A percentile compares a stretch with the other conserved stretches of the same genome.
phyloP scores from a whole-genome alignment of 2,797 vertebrate genomes.

The Molothrus ater region DNA sequence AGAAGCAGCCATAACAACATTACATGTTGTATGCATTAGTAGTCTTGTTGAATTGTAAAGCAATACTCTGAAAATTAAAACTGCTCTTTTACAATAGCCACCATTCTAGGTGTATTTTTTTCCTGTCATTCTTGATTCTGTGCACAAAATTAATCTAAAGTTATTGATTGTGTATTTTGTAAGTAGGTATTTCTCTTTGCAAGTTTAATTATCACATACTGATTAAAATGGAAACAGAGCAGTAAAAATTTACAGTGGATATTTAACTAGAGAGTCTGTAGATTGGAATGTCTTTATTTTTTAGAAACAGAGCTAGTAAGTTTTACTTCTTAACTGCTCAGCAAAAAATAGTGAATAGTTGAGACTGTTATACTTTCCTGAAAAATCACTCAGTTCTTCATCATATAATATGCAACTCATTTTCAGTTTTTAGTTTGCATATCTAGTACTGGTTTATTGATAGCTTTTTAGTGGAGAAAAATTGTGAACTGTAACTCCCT shows the following conservation, averaged over 20 bases:
- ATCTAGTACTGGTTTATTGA: constrained; percentile 18
- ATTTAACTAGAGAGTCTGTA: constrained; percentile 17
- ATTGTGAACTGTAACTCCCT: constrained; percentile 60
- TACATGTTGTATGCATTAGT: background rate
- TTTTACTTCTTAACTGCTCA: constrained; percentile 15
- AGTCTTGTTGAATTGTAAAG: background rate
- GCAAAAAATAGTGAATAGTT: background rate
- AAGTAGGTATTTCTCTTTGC: constrained; percentile 7
- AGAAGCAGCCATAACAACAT: background rate
- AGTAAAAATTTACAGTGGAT: background rate
- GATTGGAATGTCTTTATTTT: constrained; percentile 19
- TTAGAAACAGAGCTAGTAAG: constrained; percentile 5
- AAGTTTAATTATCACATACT: constrained; percentile 25
- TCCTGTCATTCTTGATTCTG: background rate
- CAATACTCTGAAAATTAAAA: background rate
- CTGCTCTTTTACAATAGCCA: background rate
- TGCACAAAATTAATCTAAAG: background rate
- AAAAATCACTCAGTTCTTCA: background rate
- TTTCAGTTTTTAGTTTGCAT: constrained; percentile 9
- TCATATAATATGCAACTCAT: background rate
- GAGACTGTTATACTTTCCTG: background rate
- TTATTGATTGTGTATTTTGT: constrained; percentile 8
- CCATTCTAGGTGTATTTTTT: background rate
- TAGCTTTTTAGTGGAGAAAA: constrained; percentile 44
- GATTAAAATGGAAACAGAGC: constrained; percentile 20